Evolutionary conservation across 2,888 invertebrate genomes (phyloP), one percentile per base, ranked within the genome.

Genomic region (Cephus rjabovi): DNA sequence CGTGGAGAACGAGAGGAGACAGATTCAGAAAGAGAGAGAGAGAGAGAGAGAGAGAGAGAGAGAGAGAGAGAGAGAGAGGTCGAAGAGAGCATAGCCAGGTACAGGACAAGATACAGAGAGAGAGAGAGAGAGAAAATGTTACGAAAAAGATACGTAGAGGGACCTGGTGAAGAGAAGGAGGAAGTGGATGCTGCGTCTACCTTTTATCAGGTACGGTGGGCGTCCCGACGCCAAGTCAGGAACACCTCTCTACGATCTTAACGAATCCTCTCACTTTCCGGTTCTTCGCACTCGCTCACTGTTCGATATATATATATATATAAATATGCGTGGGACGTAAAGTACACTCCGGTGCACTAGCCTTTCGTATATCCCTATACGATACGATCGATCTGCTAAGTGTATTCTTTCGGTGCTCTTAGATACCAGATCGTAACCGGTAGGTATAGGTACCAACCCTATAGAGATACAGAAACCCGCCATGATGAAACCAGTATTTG

Each of bases 331-430:
- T 77, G 69, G 77, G 77, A 40, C 40, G 77, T 75, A 69, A 77
- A 77, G 37, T 74, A 75, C 34, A 40, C 74, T 69, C 34, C 69
- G 77, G 76, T 73, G 76, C 81, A 76, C 79, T 81, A 78, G 79
- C 79, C 79, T 79, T 75, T 78, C 68, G 78, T 56, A 76, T 77
- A 35, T 33, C 11, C 70, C 76, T 81, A 81, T 83, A 81, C 77
- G 76, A 40, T 40, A 40, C 79, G 80, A 81, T 82, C 79, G 82
- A 82, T 83, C 75, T 79, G 76, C 73, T 77, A 76, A 81, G 80
- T 80, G 76, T 78, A 76, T 40, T 77, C 73, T 77, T 75, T 74
- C 74, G 77, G 74, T 75, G 77, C 79, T 75, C 11, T 33, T 70
- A 30, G 70, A 70, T 74, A 37, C 76, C 77, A 73, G 75, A 80